phyloP scores from a whole-genome alignment of 2,113 vertebrate species.

The Sialia sialis region DNA sequence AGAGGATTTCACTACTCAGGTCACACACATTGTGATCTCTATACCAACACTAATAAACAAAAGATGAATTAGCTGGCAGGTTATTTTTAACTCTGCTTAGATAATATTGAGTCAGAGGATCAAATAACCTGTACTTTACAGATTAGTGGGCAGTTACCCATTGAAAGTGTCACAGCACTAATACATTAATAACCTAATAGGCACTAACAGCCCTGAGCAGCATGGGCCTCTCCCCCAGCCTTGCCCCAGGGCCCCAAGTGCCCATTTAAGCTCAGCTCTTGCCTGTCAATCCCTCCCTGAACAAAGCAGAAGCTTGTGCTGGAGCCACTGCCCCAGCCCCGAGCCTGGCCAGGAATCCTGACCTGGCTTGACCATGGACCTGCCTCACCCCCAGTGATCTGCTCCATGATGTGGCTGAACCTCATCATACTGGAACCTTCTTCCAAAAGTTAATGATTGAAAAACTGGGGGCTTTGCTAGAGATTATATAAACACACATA shows the following conservation, averaged over 20 bases:
- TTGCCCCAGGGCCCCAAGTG: neutral
- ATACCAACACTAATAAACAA: neutral
- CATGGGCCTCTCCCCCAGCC: neutral
- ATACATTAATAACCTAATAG: neutral
- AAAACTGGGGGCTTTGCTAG: neutral
- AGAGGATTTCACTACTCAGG: neutral
- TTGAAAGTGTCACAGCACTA: neutral
- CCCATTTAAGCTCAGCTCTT: neutral
- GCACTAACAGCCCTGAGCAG: neutral
- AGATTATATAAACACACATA: accelerated
- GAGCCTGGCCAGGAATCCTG: neutral
- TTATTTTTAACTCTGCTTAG: neutral
- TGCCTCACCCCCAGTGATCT: neutral
- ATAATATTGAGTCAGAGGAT: neutral
- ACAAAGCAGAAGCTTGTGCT: neutral
- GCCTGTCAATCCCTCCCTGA: accelerated
- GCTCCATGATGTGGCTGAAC: accelerated
- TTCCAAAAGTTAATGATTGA: neutral
- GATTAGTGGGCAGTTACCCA: neutral
- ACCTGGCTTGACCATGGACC: accelerated
- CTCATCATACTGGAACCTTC: accelerated
- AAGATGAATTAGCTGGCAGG: neutral
- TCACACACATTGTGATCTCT: neutral
- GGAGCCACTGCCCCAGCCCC: neutral
- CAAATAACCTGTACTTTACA: neutral